Conservation (phyloP, 2,797 vertebrate genomes). For the Tamandua tetradactyla region DNA sequence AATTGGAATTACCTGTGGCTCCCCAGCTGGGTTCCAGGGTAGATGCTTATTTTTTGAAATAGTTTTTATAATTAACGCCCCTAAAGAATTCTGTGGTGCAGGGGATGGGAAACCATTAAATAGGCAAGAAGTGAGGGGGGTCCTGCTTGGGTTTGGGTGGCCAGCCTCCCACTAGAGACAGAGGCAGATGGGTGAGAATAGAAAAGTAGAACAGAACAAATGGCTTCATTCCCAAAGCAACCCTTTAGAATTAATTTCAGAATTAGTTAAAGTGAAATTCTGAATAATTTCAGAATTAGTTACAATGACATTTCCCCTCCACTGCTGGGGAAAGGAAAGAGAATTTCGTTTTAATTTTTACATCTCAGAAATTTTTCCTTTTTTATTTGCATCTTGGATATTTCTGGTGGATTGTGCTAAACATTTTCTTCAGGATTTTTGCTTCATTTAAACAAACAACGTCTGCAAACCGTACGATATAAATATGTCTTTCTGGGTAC, state of each 20-base stretch:
- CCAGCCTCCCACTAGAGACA: neutral
- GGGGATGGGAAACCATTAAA: accelerated
- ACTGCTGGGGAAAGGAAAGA: neutral
- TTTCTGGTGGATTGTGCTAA: constrained; percentile 21
- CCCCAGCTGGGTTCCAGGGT: neutral
- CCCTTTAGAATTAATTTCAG: neutral
- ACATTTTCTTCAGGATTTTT: neutral
- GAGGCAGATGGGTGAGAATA: neutral
- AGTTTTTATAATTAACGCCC: no score
- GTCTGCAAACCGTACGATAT: neutral
- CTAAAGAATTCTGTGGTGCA: no score
- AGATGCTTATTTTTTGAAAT: neutral
- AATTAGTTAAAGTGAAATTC: neutral
- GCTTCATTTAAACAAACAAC: neutral
- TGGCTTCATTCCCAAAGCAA: neutral
- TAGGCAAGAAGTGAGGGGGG: accelerated
- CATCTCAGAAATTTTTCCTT: neutral
- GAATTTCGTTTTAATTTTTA: neutral
- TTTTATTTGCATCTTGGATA: neutral
- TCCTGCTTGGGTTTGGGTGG: accelerated
- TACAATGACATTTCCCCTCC: neutral
- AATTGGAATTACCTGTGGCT: accelerated
- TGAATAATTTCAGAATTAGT: neutral
- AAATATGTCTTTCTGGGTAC: neutral
- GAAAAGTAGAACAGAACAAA: no score